These are phyloP conservation scores for Steinernema carpocapsae DNA, from an alignment of 2,888 invertebrate species.

Conservation along the genomic window DNA sequence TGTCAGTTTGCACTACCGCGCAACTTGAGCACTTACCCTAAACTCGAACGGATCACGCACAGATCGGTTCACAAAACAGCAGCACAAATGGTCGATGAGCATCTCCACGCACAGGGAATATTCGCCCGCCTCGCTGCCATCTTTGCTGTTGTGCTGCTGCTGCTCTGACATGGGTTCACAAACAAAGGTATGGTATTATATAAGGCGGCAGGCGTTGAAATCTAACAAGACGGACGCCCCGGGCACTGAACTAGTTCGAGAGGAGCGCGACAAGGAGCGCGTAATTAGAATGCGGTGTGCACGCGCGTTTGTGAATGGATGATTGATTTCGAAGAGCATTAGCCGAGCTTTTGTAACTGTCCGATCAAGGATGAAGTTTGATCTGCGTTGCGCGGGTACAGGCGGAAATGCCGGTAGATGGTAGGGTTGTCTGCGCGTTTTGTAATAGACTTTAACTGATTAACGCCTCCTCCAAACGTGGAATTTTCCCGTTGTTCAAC, in stretches of 20 bases:
- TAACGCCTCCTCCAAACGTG: too few species aligned
- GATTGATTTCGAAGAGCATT: conserved; percentile 11
- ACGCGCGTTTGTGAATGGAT: conserved; percentile 23
- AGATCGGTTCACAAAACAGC: conserved; percentile 16
- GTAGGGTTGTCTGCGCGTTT: background rate
- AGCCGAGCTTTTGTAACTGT: conserved; percentile 15
- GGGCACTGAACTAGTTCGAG: conserved; percentile 27
- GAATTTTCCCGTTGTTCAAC: too few species aligned
- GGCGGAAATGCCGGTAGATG: background rate
- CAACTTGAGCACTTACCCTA: background rate
- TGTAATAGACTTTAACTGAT: too few species aligned
- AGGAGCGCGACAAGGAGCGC: conserved; percentile 14
- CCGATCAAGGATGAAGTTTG: background rate
- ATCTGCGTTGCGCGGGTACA: background rate
- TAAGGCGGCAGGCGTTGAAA: conserved; percentile 16
- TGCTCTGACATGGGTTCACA: conserved; percentile 2
- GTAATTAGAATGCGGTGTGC: conserved; percentile 26
- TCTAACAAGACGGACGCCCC: conserved; percentile 13
- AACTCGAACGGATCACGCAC: conserved; percentile 1
- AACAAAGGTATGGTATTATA: conserved; percentile 7
- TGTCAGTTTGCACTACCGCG: background rate
- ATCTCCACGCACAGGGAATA: conserved; percentile 10
- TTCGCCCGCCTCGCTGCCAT: background rate
- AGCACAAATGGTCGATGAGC: conserved; percentile 13
- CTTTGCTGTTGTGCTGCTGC: background rate